Evolutionary conservation across 1,140 invertebrate genomes (phyloP), one percentile per base, ranked within the genome.

Genomic region (Cherax destructor): DNA sequence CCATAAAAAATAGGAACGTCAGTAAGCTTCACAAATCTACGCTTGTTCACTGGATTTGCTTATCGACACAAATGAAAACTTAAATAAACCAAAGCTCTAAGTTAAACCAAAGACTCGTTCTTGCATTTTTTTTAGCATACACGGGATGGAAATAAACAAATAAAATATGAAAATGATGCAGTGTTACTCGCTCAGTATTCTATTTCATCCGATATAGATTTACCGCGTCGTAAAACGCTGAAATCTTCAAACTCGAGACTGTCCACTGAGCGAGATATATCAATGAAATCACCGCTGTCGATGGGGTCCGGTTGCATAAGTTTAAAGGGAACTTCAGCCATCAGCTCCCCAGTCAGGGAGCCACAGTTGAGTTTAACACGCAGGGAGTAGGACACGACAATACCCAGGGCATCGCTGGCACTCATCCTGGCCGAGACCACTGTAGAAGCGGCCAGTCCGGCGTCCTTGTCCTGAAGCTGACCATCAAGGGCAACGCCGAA

Each of bases 401-500:
- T 98, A 96, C 98, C 98, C 94, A 98, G 96, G 81, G 97, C 97
- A 92, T 98, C 98, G 83, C 96, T 95, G 65, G 97, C 96, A 93
- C 96, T 96, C 94, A 97, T 97, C 76, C 97, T 97, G 85, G 97
- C 97, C 52, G 96, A 95, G 0, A 97, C 96, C 94, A 98, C 94
- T 41, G 98, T 98, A 16, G 98, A 98, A 74, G 97, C 98, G 79
- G 98, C 98, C 94, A 98, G 94, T 94, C 98, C 98, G 1, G 97
- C 97, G 93, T 98, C 98, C 93, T 98, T 97, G 93, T 98, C 97
- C 96, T 96, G 92, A 13, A 59, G 13, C 50, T 98, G 97, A 41
- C 97, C 94, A 94, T 99, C 98, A 88, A 98, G 95, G 92, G 98
- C 98, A 93, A 99, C 97, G 5, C 92, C 92, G 74, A 97, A 98